Percentiles rank a stretch among this genome's conserved stretches.
phyloP scores from a whole-genome alignment of 1,140 invertebrate species.

The Trichomalopsis sarcophagae region DNA sequence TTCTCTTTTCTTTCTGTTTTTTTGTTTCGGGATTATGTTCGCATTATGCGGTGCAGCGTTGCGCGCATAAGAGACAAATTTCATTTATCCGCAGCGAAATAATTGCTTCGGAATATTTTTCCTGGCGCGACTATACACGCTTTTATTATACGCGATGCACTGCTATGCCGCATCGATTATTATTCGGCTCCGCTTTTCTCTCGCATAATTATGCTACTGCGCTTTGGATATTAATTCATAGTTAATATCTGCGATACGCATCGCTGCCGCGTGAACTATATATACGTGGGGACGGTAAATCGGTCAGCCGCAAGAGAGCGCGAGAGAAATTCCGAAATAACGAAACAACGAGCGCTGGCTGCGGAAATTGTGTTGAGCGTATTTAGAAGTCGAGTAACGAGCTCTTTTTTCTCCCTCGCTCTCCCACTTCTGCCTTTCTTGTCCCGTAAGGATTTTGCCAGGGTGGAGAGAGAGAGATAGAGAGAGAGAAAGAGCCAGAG shows the following conservation, averaged over 20 bases:
- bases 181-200: not conserved
- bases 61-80: not conserved
- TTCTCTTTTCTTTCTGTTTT: not conserved
- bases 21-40: not conserved
- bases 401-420: not conserved
- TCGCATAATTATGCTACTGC: no score
- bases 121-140: no score
- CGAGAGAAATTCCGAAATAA: no score
- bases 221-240: not conserved
- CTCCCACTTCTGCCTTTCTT: not conserved
- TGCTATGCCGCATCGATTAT: not conserved
- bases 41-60: not conserved
- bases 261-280: not conserved
- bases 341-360: no score
- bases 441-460: not conserved
- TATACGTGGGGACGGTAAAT: no score
- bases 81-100: not conserved
- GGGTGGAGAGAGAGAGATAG: not conserved
- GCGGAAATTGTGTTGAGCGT: slow-evolving; percentile 9
- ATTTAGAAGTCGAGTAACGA: slow-evolving; percentile 22
- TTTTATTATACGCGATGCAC: not conserved
- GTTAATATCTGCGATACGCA: not conserved
- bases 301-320: no score
- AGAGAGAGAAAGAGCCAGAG: not conserved
- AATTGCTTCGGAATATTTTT: not conserved